phyloP scores from a whole-genome alignment of 2,113 vertebrate species.

The Colinus virginianus region DNA sequence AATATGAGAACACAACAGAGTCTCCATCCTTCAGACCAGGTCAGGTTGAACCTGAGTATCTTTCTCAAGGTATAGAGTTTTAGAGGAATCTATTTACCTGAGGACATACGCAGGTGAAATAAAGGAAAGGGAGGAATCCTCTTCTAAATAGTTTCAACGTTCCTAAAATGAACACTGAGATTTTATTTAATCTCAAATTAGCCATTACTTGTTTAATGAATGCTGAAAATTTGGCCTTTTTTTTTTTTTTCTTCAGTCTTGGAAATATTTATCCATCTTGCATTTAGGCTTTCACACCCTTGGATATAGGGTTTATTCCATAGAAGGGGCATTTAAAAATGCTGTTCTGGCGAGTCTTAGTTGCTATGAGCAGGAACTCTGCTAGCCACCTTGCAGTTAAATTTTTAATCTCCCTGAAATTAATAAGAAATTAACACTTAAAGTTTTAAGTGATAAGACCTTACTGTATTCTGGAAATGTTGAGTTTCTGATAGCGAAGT shows the following conservation, averaged over 20 bases:
- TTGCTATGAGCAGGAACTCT: slow-evolving; percentile 43
- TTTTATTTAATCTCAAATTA: slow-evolving; percentile 6
- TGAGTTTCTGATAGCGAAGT: background rate
- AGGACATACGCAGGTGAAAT: background rate
- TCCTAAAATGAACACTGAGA: background rate
- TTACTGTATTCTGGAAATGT: slow-evolving; percentile 13
- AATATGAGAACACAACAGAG: background rate
- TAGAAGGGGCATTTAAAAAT: background rate
- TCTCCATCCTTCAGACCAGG: background rate
- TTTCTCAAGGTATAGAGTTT: background rate
- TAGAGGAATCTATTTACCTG: background rate
- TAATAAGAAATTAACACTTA: slow-evolving; percentile 58
- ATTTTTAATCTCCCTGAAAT: slow-evolving; percentile 57
- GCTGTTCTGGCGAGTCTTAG: slow-evolving; percentile 23
- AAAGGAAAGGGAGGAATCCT: background rate
- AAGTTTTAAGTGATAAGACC: slow-evolving; percentile 58
- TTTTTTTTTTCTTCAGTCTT: background rate
- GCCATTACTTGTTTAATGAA: background rate
- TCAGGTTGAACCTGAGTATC: background rate
- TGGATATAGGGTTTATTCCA: background rate
- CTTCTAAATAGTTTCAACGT: background rate
- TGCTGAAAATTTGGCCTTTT: background rate
- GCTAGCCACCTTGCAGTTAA: slow-evolving; percentile 49
- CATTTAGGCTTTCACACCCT: background rate
- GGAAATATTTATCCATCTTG: background rate